Evolutionary conservation across 92 coral and sea anemone genomes (phyloP).

Genomic region (Umimayanthus kanabou): DNA sequence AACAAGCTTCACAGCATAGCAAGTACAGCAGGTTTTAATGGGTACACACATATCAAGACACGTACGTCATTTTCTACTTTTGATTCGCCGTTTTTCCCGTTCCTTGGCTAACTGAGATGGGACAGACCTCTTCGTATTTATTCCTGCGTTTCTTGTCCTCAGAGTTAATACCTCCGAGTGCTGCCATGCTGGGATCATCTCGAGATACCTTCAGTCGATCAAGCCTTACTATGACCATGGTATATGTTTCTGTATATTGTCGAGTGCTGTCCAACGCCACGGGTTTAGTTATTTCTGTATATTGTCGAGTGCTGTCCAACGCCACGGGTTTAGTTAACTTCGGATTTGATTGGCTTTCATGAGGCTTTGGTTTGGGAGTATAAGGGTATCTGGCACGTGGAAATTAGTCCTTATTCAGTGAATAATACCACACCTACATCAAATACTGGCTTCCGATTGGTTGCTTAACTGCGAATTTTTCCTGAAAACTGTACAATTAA

Average conservation of each 20-base stretch:
- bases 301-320: too few species aligned
- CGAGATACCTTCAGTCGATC: background rate
- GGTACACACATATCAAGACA: background rate
- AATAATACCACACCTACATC: too few species aligned
- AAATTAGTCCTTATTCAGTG: too few species aligned
- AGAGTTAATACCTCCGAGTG: slow-evolving; percentile 19
- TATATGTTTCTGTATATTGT: background rate
- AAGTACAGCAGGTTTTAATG: background rate
- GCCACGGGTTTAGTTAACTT: background rate
- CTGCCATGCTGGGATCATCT: slow-evolving; percentile 7
- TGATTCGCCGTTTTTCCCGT: background rate
- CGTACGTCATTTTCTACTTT: background rate
- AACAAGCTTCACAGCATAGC: too few species aligned
- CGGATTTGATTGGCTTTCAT: background rate
- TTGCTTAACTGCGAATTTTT: too few species aligned
- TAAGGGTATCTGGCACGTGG: background rate
- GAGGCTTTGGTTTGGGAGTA: background rate
- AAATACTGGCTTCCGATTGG: too few species aligned
- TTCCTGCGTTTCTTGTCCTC: background rate
- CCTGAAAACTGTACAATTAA: too few species aligned
- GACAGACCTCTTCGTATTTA: slow-evolving; percentile 44
- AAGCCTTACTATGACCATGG: background rate
- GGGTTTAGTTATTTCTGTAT: background rate
- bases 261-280: background rate
- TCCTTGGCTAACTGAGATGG: slow-evolving; percentile 19